Evolutionary conservation across 2,113 vertebrate species (phyloP).

Genomic region (Leucopsar rothschildi): DNA sequence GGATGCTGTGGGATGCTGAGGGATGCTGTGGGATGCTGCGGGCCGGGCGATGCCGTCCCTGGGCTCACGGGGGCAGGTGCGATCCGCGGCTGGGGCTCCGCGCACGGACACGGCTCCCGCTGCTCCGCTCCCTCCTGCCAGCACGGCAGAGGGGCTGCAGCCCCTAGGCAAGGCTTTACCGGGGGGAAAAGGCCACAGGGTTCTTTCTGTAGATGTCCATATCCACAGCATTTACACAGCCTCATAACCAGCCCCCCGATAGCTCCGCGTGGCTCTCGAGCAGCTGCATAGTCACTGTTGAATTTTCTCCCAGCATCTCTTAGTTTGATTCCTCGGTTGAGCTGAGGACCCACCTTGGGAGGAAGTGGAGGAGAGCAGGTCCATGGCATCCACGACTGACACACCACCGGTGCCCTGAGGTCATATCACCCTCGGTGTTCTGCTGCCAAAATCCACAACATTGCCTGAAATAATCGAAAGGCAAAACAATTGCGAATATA

Average conservation of each 20-base stretch:
- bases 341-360: accelerated
- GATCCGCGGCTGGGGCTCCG: not conserved
- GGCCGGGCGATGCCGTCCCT: not conserved
- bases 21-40: too few relatives aligned
- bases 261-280: accelerated
- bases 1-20: too few relatives aligned
- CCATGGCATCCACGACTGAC: accelerated
- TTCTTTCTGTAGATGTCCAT: not conserved
- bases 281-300: accelerated
- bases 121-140: not conserved
- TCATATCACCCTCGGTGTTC: not conserved
- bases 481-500: not conserved
- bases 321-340: not conserved
- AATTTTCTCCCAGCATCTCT: not conserved
- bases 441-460: not conserved
- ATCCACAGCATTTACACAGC: accelerated
- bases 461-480: not conserved
- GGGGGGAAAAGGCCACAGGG: not conserved
- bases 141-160: not conserved
- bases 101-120: not conserved
- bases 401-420: not conserved
- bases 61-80: slow-evolving; percentile 23
- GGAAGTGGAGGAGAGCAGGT: not conserved
- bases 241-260: accelerated
- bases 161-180: not conserved